phyloP scores from a whole-genome alignment of 2,113 vertebrate species.

The Dipodomys stephensi region DNA sequence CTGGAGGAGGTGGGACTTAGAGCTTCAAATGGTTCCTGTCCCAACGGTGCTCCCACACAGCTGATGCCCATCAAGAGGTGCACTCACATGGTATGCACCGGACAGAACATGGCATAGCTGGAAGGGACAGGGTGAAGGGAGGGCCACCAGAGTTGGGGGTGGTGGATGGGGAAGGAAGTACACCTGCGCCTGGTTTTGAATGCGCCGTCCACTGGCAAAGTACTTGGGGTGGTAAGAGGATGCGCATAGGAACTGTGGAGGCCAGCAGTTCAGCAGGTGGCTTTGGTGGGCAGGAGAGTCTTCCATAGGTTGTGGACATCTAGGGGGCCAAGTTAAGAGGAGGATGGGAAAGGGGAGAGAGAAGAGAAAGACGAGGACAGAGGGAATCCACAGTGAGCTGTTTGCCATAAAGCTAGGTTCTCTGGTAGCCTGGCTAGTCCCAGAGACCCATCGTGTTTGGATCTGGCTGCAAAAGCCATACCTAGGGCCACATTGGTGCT shows the following conservation, averaged over 20 bases:
- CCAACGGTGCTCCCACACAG: background rate
- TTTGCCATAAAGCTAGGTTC: background rate
- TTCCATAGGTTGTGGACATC: background rate
- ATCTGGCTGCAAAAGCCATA: background rate
- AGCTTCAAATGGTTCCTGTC: background rate
- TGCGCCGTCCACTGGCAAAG: background rate
- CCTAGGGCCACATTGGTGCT: rapidly evolving
- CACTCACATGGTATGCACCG: too few relatives aligned
- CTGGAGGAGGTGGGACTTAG: background rate
- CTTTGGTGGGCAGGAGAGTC: background rate
- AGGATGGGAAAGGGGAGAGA: background rate
- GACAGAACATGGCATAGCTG: background rate
- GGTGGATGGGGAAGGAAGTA: background rate
- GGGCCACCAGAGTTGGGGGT: background rate
- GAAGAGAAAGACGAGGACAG: background rate
- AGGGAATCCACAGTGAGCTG: background rate
- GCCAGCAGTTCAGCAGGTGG: background rate
- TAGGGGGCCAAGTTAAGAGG: background rate
- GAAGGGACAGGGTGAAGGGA: background rate
- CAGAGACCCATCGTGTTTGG: background rate
- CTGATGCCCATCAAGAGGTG: too few relatives aligned
- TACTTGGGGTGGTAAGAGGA: background rate
- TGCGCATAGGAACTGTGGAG: background rate
- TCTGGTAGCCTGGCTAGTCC: background rate
- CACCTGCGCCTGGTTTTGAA: background rate